Percentiles rank a stretch among this genome's conserved stretches.
Conservation (phyloP, 2,888 invertebrate species). For the Synergus gifuensis region DNA sequence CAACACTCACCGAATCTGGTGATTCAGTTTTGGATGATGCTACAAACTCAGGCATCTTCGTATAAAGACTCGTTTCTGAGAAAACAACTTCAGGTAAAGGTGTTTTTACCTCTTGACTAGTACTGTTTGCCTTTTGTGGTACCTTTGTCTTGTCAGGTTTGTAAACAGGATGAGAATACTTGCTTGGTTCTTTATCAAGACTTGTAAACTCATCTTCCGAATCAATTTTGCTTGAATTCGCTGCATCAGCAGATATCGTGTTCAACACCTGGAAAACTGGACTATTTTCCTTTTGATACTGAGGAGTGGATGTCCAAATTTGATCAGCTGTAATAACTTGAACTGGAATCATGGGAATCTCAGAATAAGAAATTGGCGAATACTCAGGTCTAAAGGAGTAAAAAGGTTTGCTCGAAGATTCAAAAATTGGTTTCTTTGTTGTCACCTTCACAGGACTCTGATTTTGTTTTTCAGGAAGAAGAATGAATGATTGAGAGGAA, state of each 20-base stretch:
- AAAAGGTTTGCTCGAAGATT: neutral
- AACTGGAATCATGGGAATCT: constrained; percentile 74
- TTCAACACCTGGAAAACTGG: constrained; percentile 69
- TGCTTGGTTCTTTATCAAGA: neutral
- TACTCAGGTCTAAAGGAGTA: constrained; percentile 41
- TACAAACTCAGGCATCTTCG: constrained; percentile 5
- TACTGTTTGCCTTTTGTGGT: constrained; percentile 8
- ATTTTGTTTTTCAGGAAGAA: neutral
- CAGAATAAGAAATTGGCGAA: constrained; percentile 58
- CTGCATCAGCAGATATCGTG: constrained; percentile 63
- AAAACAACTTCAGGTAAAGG: constrained; percentile 15
- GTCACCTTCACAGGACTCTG: neutral
- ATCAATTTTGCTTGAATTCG: neutral
- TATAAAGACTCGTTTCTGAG: constrained; percentile 17
- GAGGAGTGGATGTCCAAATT: constrained; percentile 58
- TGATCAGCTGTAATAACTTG: constrained; percentile 72
- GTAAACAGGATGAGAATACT: constrained; percentile 9
- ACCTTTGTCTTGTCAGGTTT: constrained; percentile 29
- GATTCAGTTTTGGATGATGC: constrained; percentile 36
- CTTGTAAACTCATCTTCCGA: neutral
- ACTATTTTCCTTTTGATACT: constrained; percentile 59
- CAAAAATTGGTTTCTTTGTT: constrained; percentile 8
- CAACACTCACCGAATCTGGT: constrained; percentile 43
- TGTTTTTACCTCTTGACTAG: constrained; percentile 47
- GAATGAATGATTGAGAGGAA: neutral